Evolutionary conservation across 2,797 vertebrate genomes (phyloP).

Genomic region (Pelodytes ibericus): DNA sequence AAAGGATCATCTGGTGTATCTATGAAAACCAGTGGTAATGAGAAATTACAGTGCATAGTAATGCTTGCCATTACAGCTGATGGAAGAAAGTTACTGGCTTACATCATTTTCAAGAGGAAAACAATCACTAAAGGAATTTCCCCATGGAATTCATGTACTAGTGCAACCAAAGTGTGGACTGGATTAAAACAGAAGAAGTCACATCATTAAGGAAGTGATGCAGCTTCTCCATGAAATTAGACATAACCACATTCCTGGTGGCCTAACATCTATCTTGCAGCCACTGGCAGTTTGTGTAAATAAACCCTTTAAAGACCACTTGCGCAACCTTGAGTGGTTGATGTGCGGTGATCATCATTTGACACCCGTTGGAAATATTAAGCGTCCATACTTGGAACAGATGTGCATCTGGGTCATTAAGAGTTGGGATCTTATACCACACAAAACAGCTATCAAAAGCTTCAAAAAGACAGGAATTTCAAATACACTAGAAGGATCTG

Average conservation of each 20-base stretch:
- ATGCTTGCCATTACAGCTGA: too few species aligned
- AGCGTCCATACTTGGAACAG: neutral
- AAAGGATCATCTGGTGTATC: too few species aligned
- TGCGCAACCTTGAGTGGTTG: too few species aligned
- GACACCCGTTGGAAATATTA: neutral
- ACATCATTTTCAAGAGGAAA: conserved; percentile 6
- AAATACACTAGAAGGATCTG: neutral
- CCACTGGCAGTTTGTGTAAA: too few species aligned
- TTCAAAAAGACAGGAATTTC: conserved; percentile 4
- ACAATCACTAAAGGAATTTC: neutral
- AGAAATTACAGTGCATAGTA: neutral
- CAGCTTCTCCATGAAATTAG: conserved; percentile 6
- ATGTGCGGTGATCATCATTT: neutral
- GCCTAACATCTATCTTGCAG: too few species aligned
- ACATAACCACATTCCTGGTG: neutral
- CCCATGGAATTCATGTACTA: conserved; percentile 6
- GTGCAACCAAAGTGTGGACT: neutral
- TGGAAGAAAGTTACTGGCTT: too few species aligned
- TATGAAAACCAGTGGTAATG: neutral
- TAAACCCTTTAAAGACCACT: too few species aligned
- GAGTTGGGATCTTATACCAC: conserved; percentile 6
- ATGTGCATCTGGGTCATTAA: neutral
- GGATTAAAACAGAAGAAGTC: too few species aligned
- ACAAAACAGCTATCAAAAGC: conserved; percentile 1
- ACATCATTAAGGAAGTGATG: too few species aligned